Percentiles rank a stretch among this genome's conserved stretches.
phyloP scores from a whole-genome alignment of 2,113 vertebrate genomes.

The Prionailurus bengalensis region DNA sequence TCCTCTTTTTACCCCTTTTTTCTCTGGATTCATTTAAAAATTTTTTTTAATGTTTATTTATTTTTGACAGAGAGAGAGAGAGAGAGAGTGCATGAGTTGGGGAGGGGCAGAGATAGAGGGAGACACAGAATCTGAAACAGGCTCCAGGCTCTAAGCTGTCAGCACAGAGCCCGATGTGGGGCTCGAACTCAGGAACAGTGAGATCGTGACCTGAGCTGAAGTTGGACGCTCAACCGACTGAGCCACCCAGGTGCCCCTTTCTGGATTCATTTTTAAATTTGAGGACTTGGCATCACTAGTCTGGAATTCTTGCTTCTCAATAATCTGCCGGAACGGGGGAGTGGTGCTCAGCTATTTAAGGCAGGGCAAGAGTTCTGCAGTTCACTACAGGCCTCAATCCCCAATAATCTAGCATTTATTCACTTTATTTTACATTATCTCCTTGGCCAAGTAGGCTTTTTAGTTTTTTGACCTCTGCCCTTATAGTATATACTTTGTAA shows the following conservation, averaged over 20 bases:
- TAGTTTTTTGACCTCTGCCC: background rate
- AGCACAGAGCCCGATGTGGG: no score
- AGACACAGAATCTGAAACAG: no score
- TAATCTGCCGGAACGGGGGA: no score
- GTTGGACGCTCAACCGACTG: no score
- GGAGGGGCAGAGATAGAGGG: no score
- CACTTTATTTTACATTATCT: background rate
- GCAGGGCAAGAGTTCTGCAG: accelerated
- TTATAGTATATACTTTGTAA: background rate
- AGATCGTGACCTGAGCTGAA: no score
- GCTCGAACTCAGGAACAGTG: no score
- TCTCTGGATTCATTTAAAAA: background rate
- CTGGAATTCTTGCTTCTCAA: background rate
- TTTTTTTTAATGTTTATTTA: no score
- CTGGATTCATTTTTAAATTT: background rate
- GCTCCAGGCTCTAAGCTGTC: no score
- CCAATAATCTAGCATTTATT: background rate
- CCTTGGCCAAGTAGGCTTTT: background rate
- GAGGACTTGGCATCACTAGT: background rate
- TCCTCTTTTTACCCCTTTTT: background rate
- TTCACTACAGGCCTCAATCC: background rate
- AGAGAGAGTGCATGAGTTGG: no score
- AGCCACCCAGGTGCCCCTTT: no score
- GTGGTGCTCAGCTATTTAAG: background rate
- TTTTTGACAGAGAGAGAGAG: no score